Conservation (phyloP, 2,113 vertebrate species). For the Bujurquina vittata region DNA sequence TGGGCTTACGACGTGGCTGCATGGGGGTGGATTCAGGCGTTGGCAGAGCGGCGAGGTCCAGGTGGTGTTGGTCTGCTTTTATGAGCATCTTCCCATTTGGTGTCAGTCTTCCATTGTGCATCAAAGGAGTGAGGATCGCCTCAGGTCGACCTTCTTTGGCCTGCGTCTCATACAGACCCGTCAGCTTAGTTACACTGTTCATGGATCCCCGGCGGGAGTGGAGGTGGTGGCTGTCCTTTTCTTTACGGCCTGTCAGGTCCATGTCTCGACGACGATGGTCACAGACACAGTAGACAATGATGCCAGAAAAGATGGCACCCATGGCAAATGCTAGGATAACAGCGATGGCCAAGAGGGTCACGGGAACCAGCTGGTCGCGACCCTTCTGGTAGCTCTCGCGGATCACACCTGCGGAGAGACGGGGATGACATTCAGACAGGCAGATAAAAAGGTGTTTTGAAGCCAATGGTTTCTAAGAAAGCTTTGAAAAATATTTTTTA, state of each 20-base stretch:
- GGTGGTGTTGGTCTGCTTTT: slow-evolving; percentile 96
- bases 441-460: neutral
- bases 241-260: slow-evolving; percentile 86
- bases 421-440: slow-evolving; percentile 55
- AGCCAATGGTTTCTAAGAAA: slow-evolving; percentile 12
- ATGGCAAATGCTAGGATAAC: slow-evolving; percentile 97
- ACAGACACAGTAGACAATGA: slow-evolving; percentile 95
- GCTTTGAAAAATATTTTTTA: slow-evolving; percentile 19
- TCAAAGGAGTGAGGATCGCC: slow-evolving; percentile 93
- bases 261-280: slow-evolving; percentile 91
- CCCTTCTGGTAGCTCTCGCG: slow-evolving; percentile 97
- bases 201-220: slow-evolving; percentile 93
- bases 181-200: slow-evolving; percentile 97
- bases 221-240: slow-evolving; percentile 85
- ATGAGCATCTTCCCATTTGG: slow-evolving; percentile 91
- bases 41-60: slow-evolving; percentile 92
- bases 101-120: slow-evolving; percentile 94
- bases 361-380: slow-evolving; percentile 94
- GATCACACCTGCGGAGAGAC: slow-evolving; percentile 89
- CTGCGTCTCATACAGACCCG: slow-evolving; percentile 93
- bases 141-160: slow-evolving; percentile 94
- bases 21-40: slow-evolving; percentile 97
- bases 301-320: slow-evolving; percentile 96
- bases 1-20: slow-evolving; percentile 94
- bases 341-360: slow-evolving; percentile 94